Evolutionary conservation across 1,140 invertebrate genomes (phyloP).

Genomic region (Drosophila prosaltans): DNA sequence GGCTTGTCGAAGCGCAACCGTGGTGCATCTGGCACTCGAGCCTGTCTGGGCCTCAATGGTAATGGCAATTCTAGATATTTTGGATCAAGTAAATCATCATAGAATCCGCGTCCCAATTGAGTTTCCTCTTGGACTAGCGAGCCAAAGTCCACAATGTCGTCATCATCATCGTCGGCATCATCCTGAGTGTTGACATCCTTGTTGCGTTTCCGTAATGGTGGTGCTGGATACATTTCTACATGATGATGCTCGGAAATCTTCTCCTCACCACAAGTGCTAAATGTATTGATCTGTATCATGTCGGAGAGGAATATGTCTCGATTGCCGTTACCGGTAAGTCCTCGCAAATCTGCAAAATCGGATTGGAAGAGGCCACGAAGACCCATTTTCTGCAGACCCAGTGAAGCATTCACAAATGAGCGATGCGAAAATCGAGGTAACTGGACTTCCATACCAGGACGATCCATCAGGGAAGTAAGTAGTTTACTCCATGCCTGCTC

Average conservation of each 20-base stretch:
- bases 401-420: conserved; percentile 90
- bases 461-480: conserved; percentile 88
- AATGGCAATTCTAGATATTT: conserved; percentile 86
- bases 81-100: conserved; percentile 86
- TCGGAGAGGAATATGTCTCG: conserved; percentile 91
- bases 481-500: conserved; percentile 89
- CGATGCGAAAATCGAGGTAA: conserved; percentile 92
- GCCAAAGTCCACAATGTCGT: conserved; percentile 67
- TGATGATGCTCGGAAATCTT: conserved; percentile 89
- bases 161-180: conserved; percentile 61
- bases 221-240: conserved; percentile 90
- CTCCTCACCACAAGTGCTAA: conserved; percentile 91
- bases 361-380: conserved; percentile 90
- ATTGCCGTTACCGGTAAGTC: conserved; percentile 88
- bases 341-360: conserved; percentile 89
- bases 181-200: conserved; percentile 72
- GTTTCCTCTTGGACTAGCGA: conserved; percentile 83
- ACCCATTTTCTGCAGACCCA: conserved; percentile 90
- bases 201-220: conserved; percentile 84
- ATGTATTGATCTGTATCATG: conserved; percentile 90
- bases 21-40: conserved; percentile 87
- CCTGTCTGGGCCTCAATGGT: conserved; percentile 88
- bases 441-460: conserved; percentile 90
- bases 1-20: conserved; percentile 92
- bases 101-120: conserved; percentile 85